A percentile compares a stretch with the other conserved stretches of the same genome.
Evolutionary conservation across 2,888 invertebrate genomes (phyloP).

Genomic region (Zygogramma bicolorata): DNA sequence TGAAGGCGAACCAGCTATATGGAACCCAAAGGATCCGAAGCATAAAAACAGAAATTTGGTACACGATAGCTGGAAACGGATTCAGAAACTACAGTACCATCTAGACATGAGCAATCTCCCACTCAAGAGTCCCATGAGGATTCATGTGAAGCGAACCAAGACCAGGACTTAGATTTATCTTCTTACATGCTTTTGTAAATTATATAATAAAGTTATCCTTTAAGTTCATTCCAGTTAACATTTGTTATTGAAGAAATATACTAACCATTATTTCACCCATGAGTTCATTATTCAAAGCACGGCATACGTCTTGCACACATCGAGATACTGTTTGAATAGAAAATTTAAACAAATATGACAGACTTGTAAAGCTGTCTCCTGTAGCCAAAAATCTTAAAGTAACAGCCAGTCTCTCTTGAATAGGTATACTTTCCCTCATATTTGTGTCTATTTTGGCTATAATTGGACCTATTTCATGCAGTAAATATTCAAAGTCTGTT

Average conservation of each 20-base stretch:
- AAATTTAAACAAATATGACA: conserved; percentile 32
- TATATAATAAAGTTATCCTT: not conserved
- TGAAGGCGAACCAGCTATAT: no score
- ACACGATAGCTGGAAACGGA: no score
- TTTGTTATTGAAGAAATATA: not conserved
- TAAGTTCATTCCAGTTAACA: not conserved
- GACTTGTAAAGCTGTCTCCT: conserved; percentile 34
- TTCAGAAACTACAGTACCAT: not conserved
- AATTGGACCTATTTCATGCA: conserved; percentile 38
- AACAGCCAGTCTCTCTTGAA: conserved; percentile 31
- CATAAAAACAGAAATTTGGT: no score
- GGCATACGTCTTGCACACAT: conserved; percentile 31
- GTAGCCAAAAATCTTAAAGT: conserved; percentile 33
- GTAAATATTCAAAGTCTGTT: conserved; percentile 44
- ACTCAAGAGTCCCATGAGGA: not conserved
- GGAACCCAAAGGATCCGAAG: no score
- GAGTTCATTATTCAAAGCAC: conserved; percentile 26
- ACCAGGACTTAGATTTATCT: not conserved
- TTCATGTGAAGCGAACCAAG: conserved; percentile 1
- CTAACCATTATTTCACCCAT: conserved; percentile 27
- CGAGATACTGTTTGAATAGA: conserved; percentile 32
- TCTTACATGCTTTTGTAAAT: conserved; percentile 5
- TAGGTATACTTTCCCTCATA: conserved; percentile 41
- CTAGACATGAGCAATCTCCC: not conserved
- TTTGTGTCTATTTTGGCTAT: conserved; percentile 45